These are phyloP conservation scores for Leptinotarsa lineolata DNA, from an alignment of 1,140 invertebrate species.

Conservation along the genomic window DNA sequence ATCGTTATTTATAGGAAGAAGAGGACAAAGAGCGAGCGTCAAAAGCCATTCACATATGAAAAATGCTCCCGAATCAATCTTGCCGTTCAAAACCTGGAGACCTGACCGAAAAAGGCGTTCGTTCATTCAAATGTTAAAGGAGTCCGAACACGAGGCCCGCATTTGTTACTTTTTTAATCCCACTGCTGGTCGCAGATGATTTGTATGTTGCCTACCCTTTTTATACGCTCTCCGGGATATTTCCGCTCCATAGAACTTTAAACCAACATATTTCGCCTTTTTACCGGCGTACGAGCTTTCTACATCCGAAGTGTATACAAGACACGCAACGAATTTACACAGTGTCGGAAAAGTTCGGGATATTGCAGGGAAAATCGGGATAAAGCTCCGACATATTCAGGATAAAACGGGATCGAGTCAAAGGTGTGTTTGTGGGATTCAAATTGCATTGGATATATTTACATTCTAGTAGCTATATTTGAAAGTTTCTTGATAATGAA, in stretches of 20 bases:
- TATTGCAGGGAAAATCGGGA: neutral
- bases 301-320: constrained; percentile 19
- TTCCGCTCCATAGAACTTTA: constrained; percentile 45
- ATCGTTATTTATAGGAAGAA: constrained; percentile 3
- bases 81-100: constrained; percentile 7
- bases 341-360: neutral
- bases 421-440: neutral
- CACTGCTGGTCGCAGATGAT: constrained; percentile 39
- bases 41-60: constrained; percentile 1
- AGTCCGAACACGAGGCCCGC: constrained; percentile 39
- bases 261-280: constrained; percentile 42
- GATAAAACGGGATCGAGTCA: neutral
- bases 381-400: neutral
- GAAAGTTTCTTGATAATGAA: no score
- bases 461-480: no score
- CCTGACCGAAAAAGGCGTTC: constrained; percentile 1
- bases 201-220: constrained; percentile 42
- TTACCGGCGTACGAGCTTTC: constrained; percentile 24
- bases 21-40: constrained; percentile 4
- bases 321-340: constrained; percentile 23
- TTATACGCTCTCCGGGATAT: constrained; percentile 40
- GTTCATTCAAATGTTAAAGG: constrained; percentile 30
- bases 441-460: neutral
- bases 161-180: constrained; percentile 47
- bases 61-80: constrained; percentile 16